phyloP scores from a whole-genome alignment of 2,888 invertebrate genomes.

The Drosophila maculinotata region DNA sequence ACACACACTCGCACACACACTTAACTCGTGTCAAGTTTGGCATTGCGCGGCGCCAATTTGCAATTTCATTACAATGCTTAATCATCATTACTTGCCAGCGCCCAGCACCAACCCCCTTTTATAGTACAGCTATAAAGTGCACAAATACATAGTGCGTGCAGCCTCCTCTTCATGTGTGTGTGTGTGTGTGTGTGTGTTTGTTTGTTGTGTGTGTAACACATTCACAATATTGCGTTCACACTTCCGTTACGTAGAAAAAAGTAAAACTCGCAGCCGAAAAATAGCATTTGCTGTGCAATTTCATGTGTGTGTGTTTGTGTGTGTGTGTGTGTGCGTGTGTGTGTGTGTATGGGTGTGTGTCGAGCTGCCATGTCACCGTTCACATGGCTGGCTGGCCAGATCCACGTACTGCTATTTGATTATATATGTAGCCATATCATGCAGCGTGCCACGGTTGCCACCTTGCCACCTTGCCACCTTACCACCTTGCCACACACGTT shows the following conservation, averaged over 20 bases:
- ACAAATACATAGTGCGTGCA: slow-evolving; percentile 7
- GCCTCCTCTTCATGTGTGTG: neutral
- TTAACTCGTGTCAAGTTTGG: slow-evolving; percentile 42
- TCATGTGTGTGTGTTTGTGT: slow-evolving; percentile 12
- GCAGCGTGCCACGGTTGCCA: slow-evolving; percentile 34
- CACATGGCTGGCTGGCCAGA: slow-evolving; percentile 70
- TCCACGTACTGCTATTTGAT: slow-evolving; percentile 65
- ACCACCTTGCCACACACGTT: slow-evolving; percentile 22
- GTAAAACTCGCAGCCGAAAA: slow-evolving; percentile 55
- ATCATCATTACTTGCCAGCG: slow-evolving; percentile 73
- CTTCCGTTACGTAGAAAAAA: slow-evolving; percentile 51
- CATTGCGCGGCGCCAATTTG: slow-evolving; percentile 70
- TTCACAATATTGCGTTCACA: slow-evolving; percentile 75
- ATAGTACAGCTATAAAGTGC: slow-evolving; percentile 39
- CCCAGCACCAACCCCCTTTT: neutral
- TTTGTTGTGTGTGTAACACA: slow-evolving; percentile 45
- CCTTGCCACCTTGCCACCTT: slow-evolving; percentile 20
- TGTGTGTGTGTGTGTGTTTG: slow-evolving; percentile 22
- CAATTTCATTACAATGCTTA: slow-evolving; percentile 82
- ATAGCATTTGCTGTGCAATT: slow-evolving; percentile 57
- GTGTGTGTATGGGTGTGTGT: slow-evolving; percentile 11
- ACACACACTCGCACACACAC: slow-evolving; percentile 13
- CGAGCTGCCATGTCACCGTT: slow-evolving; percentile 73
- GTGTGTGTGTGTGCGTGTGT: neutral
- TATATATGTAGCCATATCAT: slow-evolving; percentile 69